phyloP scores from a whole-genome alignment of 2,113 vertebrate species.

The Nerophis ophidion region DNA sequence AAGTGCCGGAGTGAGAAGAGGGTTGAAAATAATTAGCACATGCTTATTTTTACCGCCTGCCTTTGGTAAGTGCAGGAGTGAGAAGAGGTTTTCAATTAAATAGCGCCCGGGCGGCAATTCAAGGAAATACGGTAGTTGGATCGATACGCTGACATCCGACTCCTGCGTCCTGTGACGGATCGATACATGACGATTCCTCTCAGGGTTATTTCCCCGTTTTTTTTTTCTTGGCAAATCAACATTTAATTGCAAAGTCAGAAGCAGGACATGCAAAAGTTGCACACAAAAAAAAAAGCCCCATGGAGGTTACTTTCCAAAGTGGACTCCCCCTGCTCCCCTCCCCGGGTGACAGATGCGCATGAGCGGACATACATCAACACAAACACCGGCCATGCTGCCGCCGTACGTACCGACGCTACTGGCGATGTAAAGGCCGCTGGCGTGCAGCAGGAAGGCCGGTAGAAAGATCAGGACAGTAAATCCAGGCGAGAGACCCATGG shows the following conservation, averaged over 20 bases:
- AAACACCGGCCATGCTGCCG: constrained; percentile 53
- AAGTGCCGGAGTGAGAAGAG: no score
- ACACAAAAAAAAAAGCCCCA: constrained; percentile 19
- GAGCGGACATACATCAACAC: constrained; percentile 46
- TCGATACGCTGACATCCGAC: constrained; percentile 65
- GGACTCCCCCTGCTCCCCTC: constrained; percentile 13
- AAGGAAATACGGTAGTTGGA: no score
- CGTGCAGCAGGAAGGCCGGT: constrained; percentile 76
- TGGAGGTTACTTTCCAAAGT: neutral
- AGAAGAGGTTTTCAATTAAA: no score
- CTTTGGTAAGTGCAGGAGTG: no score
- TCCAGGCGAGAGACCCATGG: constrained; percentile 77
- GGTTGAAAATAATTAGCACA: no score
- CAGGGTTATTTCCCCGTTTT: constrained; percentile 37
- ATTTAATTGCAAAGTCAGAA: constrained; percentile 26
- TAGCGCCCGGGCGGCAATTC: no score
- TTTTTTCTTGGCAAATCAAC: no score
- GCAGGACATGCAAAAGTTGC: constrained; percentile 49
- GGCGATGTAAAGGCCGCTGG: constrained; percentile 77
- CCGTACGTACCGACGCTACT: constrained; percentile 77
- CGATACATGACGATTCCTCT: constrained; percentile 59
- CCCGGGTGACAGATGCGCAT: constrained; percentile 29
- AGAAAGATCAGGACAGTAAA: constrained; percentile 73
- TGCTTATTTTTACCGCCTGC: no score
- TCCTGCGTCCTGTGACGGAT: constrained; percentile 62